Base-by-base conservation (phyloP, 2,888 invertebrate species). In the Toxonevra muliebris region DNA sequence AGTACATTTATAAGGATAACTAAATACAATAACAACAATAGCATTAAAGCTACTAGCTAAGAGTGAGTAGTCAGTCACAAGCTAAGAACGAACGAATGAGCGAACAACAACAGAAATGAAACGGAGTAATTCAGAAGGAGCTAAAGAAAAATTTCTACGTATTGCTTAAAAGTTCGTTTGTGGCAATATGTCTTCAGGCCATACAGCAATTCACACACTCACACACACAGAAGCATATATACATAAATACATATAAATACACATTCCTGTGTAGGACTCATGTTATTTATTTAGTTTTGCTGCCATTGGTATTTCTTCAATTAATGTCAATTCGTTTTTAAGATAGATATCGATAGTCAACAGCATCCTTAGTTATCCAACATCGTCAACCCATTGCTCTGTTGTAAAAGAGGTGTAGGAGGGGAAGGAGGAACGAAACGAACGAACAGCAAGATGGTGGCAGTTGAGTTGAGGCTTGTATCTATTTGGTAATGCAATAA, bases 261-360 rank as follows among this genome's bases (percentile, higher is more conserved):
- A 30, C 42, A 61, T 61, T 53, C 63, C 66, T 43, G 59, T 13
- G 50, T 41, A 61, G 42, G 43, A 41, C 9, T 74, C 73, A 75
- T 78, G 76, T 79, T 76, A 79, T 79, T 80, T 80, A 80, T 80
- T 80, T 80, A 76, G 79, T 75, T 75, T 77, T 77, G 61, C 45
- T 75, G 79, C 76, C 78, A 64, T 76, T 78, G 80, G 80, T 77
- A 77, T 80, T 82, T 73, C 80, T 81, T 80, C 82, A 82, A 81
- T 81, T 81, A 81, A 81, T 80, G 81, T 81, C 81, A 82, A 81
- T 81, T 79, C 78, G 79, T 76, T 80, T 79, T 57, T 57, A 41
- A 57, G 57, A 57, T 57, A 40, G 40, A 19, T 40, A 40, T 40
- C 57, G 30, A 40, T 40, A 57, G 57, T 20, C 57, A 20, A 40